A percentile compares a stretch with the other conserved stretches of the same genome.
phyloP scores from a whole-genome alignment of 2,888 invertebrate genomes.

The Harmothoe impar region DNA sequence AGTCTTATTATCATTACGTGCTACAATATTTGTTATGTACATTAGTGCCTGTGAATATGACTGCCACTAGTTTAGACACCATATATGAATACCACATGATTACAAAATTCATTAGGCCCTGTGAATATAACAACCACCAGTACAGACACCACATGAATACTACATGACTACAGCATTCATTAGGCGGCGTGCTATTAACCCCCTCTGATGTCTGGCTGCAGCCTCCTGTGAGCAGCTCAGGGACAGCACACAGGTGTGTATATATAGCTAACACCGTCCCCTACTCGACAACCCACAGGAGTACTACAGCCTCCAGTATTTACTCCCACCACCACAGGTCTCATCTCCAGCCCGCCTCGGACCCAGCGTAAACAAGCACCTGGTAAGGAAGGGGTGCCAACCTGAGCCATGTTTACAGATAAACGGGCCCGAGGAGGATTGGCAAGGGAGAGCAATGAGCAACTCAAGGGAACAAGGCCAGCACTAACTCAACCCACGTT shows the following conservation, averaged over 20 bases:
- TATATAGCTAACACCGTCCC: conserved; percentile 10
- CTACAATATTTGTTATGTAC: no score
- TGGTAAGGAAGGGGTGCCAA: background rate
- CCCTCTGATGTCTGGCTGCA: no score
- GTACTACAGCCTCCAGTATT: background rate
- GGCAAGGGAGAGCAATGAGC: background rate
- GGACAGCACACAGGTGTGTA: background rate
- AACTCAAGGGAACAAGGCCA: conserved; percentile 2
- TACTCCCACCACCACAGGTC: conserved; percentile 1
- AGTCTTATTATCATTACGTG: no score
- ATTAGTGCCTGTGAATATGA: no score
- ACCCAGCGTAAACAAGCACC: background rate
- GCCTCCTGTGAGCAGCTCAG: background rate
- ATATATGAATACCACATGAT: no score
- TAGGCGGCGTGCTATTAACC: no score
- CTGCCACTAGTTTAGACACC: no score
- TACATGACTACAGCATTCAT: no score
- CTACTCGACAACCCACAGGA: background rate
- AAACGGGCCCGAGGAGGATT: background rate
- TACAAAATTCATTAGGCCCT: no score
- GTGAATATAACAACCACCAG: no score
- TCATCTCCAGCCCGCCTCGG: background rate
- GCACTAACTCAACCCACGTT: background rate
- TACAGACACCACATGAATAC: no score
- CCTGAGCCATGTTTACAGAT: conserved; percentile 17